These are phyloP conservation scores for Amblyopsis hoosieri DNA, from an alignment of 2,797 vertebrate genomes.

Conservation along the genomic window DNA sequence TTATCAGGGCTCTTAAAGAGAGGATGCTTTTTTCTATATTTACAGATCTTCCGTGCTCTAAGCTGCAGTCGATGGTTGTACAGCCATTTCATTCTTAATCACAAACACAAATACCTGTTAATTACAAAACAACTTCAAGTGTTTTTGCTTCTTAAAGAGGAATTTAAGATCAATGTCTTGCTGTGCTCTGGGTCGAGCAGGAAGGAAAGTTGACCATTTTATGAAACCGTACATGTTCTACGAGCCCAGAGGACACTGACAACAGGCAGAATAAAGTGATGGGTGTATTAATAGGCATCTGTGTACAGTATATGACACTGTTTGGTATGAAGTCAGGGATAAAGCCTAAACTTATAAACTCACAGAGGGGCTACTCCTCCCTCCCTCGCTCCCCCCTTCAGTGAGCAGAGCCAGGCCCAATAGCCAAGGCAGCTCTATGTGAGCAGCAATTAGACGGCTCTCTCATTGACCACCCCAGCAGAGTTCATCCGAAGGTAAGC, in stretches of 20 bases:
- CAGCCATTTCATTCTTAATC: slow-evolving; percentile 77
- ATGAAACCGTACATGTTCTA: slow-evolving; percentile 63
- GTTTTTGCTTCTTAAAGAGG: slow-evolving; percentile 79
- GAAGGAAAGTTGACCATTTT: slow-evolving; percentile 66
- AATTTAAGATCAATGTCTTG: slow-evolving; percentile 75
- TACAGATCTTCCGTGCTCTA: slow-evolving; percentile 70
- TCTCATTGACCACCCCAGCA: slow-evolving; percentile 76
- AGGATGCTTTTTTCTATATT: slow-evolving; percentile 56
- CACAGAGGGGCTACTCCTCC: slow-evolving; percentile 70
- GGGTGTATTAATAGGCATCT: slow-evolving; percentile 77
- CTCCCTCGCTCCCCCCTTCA: slow-evolving; percentile 53
- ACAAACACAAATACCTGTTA: slow-evolving; percentile 83
- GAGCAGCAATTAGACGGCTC: slow-evolving; percentile 72
- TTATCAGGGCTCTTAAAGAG: slow-evolving; percentile 29
- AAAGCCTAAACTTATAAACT: slow-evolving; percentile 85
- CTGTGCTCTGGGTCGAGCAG: slow-evolving; percentile 54
- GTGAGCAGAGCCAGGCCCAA: slow-evolving; percentile 63
- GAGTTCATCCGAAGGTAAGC: slow-evolving; percentile 80
- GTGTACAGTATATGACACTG: slow-evolving; percentile 68
- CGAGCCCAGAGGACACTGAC: slow-evolving; percentile 24
- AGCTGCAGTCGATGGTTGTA: slow-evolving; percentile 78
- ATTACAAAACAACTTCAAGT: slow-evolving; percentile 82
- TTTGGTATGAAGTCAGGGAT: slow-evolving; percentile 80
- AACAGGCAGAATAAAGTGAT: slow-evolving; percentile 65
- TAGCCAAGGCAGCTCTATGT: slow-evolving; percentile 57